Evolutionary conservation across 2,797 vertebrate species (phyloP).

Genomic region (Coranthus polyacanthus): DNA sequence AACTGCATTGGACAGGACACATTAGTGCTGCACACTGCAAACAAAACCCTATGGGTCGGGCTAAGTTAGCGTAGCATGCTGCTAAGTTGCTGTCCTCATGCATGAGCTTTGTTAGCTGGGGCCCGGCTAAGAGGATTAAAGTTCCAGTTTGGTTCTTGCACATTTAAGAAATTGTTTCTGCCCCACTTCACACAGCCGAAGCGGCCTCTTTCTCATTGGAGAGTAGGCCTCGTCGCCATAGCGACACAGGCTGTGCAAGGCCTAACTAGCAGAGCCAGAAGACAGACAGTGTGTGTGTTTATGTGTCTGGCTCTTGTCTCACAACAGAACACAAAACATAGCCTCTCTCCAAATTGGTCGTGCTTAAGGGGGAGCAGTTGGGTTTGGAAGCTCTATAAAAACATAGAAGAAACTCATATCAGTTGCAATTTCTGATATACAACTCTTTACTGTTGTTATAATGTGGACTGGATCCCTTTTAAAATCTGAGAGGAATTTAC

Average conservation of each 20-base stretch:
- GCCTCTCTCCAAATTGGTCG: constrained; percentile 61
- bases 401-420: constrained; percentile 17
- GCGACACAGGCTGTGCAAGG: constrained; percentile 67
- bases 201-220: constrained; percentile 72
- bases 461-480: constrained; percentile 1
- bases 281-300: constrained; percentile 53
- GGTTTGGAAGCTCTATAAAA: constrained; percentile 33
- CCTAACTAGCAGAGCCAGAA: constrained; percentile 69
- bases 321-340: constrained; percentile 56
- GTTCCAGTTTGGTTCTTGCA: constrained; percentile 86
- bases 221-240: constrained; percentile 74
- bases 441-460: constrained; percentile 36
- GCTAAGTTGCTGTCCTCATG: constrained; percentile 77
- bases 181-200: constrained; percentile 82
- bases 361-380: constrained; percentile 38
- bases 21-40: constrained; percentile 57
- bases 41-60: constrained; percentile 57
- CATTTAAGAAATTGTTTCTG: constrained; percentile 89
- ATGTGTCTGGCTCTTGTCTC: constrained; percentile 57
- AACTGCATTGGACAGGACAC: constrained; percentile 42
- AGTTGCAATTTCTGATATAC: constrained; percentile 36
- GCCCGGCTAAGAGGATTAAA: constrained; percentile 87
- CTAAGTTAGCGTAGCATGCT: constrained; percentile 75
- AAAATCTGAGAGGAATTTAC: constrained; percentile 27
- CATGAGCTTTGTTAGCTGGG: constrained; percentile 80